phyloP scores from a whole-genome alignment of 2,888 invertebrate species.

The Stenotaenia linearis region DNA sequence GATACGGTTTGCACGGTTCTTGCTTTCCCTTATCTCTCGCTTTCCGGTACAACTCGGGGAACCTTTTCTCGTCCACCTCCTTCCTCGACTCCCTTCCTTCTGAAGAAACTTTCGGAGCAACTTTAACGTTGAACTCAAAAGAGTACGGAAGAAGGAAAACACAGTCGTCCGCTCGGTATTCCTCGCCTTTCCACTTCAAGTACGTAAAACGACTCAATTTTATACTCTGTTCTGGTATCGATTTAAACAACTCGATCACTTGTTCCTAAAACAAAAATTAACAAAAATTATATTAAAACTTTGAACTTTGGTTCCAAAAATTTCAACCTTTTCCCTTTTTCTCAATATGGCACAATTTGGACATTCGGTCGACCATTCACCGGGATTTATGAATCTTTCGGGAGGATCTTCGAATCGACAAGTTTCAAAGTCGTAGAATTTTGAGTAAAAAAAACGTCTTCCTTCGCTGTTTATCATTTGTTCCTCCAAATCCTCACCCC shows the following conservation, averaged over 20 bases:
- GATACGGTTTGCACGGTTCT: conserved; percentile 69
- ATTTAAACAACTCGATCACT: background rate
- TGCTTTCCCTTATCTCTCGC: conserved; percentile 62
- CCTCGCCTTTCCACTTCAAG: background rate
- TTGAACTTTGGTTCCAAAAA: background rate
- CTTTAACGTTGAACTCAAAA: background rate
- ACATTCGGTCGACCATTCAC: background rate
- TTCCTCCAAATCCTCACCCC: conserved; percentile 50
- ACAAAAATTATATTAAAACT: background rate
- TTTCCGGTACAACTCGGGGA: conserved; percentile 75
- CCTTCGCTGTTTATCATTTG: background rate
- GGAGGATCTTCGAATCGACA: conserved; percentile 49
- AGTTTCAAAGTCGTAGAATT: conserved; percentile 34
- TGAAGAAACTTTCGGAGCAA: background rate
- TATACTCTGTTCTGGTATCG: background rate
- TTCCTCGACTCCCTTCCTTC: no score
- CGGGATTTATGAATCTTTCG: conserved; percentile 33
- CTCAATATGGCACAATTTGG: background rate
- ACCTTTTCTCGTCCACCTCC: conserved; percentile 64
- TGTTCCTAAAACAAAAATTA: background rate
- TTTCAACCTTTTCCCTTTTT: background rate
- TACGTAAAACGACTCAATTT: no score
- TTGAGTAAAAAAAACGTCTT: background rate
- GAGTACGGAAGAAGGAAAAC: background rate
- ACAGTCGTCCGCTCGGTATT: background rate